Evolutionary conservation across 2,888 invertebrate species (phyloP).

Genomic region (Electrophaes corylata): DNA sequence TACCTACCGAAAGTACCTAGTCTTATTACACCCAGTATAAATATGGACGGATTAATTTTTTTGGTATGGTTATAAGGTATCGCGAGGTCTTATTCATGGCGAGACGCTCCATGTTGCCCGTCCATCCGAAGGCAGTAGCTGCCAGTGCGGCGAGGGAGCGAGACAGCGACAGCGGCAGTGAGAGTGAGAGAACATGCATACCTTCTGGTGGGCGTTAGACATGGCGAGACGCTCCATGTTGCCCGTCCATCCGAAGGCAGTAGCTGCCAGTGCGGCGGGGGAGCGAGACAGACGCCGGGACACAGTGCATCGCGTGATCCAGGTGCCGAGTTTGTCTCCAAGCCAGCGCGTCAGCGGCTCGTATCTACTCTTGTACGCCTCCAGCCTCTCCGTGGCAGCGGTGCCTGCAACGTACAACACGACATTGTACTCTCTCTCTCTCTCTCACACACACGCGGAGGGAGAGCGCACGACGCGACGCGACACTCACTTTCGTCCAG

Average conservation of each 20-base stretch:
- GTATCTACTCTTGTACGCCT: constrained; percentile 90
- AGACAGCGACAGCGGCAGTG: constrained; percentile 65
- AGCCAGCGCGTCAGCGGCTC: constrained; percentile 89
- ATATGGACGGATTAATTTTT: too few species aligned
- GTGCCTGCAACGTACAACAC: constrained; percentile 78
- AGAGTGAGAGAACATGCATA: too few species aligned
- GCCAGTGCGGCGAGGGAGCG: constrained; percentile 97
- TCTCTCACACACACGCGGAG: too few species aligned
- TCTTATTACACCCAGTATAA: too few species aligned
- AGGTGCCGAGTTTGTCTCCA: constrained; percentile 28
- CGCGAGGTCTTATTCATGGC: too few species aligned
- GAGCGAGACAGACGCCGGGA: constrained; percentile 74
- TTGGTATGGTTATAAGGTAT: too few species aligned
- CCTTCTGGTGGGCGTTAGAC: constrained; percentile 98
- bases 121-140: constrained; percentile 99
- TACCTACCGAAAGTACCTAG: too few species aligned
- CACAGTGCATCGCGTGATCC: constrained; percentile 60
- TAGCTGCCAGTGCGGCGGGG: constrained; percentile 98
- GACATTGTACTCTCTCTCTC: too few species aligned
- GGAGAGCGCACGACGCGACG: background rate
- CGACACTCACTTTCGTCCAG: constrained; percentile 87
- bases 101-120: constrained; percentile 99
- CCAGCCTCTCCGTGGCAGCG: constrained; percentile 88
- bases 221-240: constrained; percentile 99
- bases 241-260: constrained; percentile 99